Evolutionary conservation across 2,888 invertebrate genomes (phyloP), one percentile per base, ranked within the genome.

Genomic region (Desoria tigrina): DNA sequence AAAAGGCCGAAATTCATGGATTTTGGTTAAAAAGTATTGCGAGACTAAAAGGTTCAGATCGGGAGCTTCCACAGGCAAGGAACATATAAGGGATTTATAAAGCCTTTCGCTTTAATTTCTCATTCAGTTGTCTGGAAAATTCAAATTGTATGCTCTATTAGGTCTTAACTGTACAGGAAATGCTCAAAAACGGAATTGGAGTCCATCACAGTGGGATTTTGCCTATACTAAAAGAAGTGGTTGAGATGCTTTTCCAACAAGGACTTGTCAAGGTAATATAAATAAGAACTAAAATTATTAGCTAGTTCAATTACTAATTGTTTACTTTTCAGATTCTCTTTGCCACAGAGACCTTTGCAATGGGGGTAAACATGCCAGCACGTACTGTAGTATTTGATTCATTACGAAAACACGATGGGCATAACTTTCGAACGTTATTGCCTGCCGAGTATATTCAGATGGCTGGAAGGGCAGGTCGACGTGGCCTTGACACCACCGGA

Each of bases 291-390:
- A 24, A 42, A 7, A 11, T 32, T 28, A 2, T 27, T 1, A 18
- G 11, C 1, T 23, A 39, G 2, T 53, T n/a, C 23, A 26, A 16
- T 53, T 37, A 14, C 14, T n/a, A 32, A 24, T 26, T 18, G 18
- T 27, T 63, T 49, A 42, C 42, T 83, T 84, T 85, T 1, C 83
- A 93, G 88, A 84, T 98, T 55, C 82, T 99, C 4, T 98, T 99
- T 82, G 98, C 99, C 0, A 99, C 99, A 0, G 99, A 99, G 83
- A 99, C 99, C 0, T 99, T 99, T 81, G 97, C 99, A 0, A 98
- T 99, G 96, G 99, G 99, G 0, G 95, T 99, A 1, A 99, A 99
- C 81, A 99, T 99, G 99, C 99, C 99, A 0, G 95, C 99, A 0
- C 85, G 95, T 18, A 97, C 97, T 0, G 99, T 99, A 0, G 89